A percentile compares a stretch with the other conserved stretches of the same genome.
Evolutionary conservation across 2,113 vertebrate species (phyloP).

Genomic region (Oenanthe melanoleuca): DNA sequence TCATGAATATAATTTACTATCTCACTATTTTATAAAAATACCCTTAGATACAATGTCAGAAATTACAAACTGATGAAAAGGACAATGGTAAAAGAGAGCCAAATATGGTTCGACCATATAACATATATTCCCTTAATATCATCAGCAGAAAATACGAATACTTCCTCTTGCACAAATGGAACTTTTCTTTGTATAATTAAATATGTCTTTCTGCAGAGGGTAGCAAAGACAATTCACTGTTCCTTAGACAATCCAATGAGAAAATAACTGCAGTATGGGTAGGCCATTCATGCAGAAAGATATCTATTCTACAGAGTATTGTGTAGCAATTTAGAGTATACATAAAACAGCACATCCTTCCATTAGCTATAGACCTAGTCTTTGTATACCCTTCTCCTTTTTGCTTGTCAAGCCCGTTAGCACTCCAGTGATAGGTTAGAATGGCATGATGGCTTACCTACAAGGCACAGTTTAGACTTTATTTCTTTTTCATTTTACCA

Average conservation of each 20-base stretch:
- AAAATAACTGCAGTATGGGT: neutral
- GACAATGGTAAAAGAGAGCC: neutral
- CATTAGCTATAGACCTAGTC: neutral
- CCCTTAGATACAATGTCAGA: neutral
- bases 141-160: neutral
- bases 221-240: neutral
- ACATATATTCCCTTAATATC: neutral
- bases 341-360: neutral
- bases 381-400: neutral
- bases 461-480: neutral
- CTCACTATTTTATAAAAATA: neutral
- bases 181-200: neutral
- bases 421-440: neutral
- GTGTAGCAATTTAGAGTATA: neutral
- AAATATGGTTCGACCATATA: neutral
- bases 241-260: neutral
- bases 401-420: neutral
- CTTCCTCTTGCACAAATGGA: neutral
- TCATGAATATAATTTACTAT: neutral
- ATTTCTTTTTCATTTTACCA: neutral
- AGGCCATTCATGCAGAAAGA: neutral
- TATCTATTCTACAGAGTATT: neutral
- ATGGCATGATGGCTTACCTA: neutral
- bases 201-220: neutral
- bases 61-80: neutral